Conservation (phyloP, 2,888 invertebrate genomes). For the Furcula furcula region DNA sequence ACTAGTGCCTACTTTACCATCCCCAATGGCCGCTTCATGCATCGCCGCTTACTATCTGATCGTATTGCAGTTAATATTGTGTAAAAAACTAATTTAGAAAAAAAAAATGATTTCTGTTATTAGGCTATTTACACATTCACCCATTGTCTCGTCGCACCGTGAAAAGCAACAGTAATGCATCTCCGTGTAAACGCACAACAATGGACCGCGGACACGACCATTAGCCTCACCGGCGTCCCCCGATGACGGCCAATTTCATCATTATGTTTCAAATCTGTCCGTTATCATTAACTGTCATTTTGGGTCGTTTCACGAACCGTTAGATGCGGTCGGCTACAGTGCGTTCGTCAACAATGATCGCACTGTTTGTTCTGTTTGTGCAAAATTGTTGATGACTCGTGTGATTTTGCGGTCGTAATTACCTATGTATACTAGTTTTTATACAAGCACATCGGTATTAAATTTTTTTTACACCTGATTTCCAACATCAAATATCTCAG, state of each 20-base stretch:
- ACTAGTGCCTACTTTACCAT: too few relatives aligned
- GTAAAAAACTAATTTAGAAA: neutral
- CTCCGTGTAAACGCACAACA: conserved; percentile 39
- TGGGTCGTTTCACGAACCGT: conserved; percentile 65
- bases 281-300: conserved; percentile 66
- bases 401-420: too few relatives aligned
- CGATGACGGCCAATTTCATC: conserved; percentile 53
- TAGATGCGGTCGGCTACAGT: conserved; percentile 39
- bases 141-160: conserved; percentile 5
- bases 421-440: too few relatives aligned
- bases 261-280: conserved; percentile 50
- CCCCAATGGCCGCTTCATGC: too few relatives aligned
- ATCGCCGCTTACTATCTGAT: too few relatives aligned
- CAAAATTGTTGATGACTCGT: too few relatives aligned
- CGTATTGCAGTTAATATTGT: too few relatives aligned
- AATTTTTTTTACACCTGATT: too few relatives aligned
- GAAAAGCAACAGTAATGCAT: conserved; percentile 14
- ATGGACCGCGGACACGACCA: conserved; percentile 47
- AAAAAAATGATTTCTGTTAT: neutral
- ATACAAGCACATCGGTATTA: too few relatives aligned
- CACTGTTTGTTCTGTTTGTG: too few relatives aligned
- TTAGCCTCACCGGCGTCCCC: conserved; percentile 44
- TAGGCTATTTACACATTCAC: neutral
- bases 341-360: conserved; percentile 32
- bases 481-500: too few relatives aligned